phyloP scores from a whole-genome alignment of 2,888 invertebrate genomes.

The Gymnosoma rotundatum region DNA sequence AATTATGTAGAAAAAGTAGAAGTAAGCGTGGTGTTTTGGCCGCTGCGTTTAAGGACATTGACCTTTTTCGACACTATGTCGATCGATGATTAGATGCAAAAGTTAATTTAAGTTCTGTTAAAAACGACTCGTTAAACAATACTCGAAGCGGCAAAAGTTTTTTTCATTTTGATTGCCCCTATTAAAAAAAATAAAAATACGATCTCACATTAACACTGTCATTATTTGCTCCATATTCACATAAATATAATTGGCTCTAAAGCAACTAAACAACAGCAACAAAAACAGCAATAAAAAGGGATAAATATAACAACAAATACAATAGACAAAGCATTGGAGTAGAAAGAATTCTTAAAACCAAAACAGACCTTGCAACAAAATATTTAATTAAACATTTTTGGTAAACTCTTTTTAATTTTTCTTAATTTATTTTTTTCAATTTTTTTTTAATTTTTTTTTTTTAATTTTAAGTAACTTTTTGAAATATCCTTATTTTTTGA shows the following conservation, averaged over 20 bases:
- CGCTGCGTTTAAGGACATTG: too few species aligned
- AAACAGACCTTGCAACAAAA: constrained; percentile 46
- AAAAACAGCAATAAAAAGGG: constrained; percentile 70
- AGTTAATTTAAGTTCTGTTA: too few species aligned
- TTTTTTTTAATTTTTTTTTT: not conserved
- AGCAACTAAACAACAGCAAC: constrained; percentile 72
- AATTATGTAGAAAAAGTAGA: too few species aligned
- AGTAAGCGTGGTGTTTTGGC: too few species aligned
- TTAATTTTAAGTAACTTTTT: constrained; percentile 11
- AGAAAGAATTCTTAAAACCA: constrained; percentile 43
- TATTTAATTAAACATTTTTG: constrained; percentile 24
- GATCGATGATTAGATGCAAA: too few species aligned
- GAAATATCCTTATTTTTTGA: constrained; percentile 44
- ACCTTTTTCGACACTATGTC: too few species aligned
- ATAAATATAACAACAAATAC: constrained; percentile 70
- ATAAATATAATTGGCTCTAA: constrained; percentile 73
- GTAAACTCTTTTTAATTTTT: constrained; percentile 29
- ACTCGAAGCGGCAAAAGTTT: not conserved
- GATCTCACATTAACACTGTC: constrained; percentile 73
- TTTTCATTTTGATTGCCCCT: not conserved
- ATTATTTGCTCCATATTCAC: constrained; percentile 82
- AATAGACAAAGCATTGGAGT: constrained; percentile 67
- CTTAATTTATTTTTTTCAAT: not conserved
- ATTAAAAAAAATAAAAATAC: constrained; percentile 12
- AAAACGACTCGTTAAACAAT: not conserved